Conservation (phyloP, 2,113 vertebrate genomes). For the Nesogale talazaci region DNA sequence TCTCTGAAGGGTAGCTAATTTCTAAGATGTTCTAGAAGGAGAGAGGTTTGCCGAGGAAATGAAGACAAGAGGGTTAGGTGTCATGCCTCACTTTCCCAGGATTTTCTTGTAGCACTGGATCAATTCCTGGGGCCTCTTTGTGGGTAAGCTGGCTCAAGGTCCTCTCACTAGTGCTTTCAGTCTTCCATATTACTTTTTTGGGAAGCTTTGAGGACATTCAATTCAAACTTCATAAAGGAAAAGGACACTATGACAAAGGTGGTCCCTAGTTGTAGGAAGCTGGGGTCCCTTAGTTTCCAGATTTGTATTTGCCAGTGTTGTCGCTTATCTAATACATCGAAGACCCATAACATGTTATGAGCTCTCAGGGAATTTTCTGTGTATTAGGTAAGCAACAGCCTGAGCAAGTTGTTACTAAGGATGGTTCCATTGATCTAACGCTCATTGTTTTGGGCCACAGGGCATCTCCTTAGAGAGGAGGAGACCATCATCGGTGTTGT, state of each 20-base stretch:
- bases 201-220: accelerated
- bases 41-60: background rate
- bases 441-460: too few relatives aligned
- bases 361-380: too few relatives aligned
- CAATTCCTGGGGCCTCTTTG: accelerated
- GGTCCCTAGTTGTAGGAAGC: too few relatives aligned
- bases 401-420: background rate
- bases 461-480: background rate
- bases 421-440: accelerated
- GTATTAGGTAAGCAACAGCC: too few relatives aligned
- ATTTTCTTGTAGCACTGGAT: background rate
- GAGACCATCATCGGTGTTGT: background rate
- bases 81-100: too few relatives aligned
- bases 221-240: background rate
- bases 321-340: too few relatives aligned
- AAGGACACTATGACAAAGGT: too few relatives aligned
- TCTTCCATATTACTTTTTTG: background rate
- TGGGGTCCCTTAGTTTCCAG: too few relatives aligned
- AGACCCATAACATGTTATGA: too few relatives aligned
- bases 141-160: background rate
- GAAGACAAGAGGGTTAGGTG: background rate
- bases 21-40: background rate
- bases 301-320: too few relatives aligned
- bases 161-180: background rate
- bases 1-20: background rate